Evolutionary conservation across 2,888 invertebrate species (phyloP), one percentile per base, ranked within the genome.

Genomic region (Drosophila tanythrix): DNA sequence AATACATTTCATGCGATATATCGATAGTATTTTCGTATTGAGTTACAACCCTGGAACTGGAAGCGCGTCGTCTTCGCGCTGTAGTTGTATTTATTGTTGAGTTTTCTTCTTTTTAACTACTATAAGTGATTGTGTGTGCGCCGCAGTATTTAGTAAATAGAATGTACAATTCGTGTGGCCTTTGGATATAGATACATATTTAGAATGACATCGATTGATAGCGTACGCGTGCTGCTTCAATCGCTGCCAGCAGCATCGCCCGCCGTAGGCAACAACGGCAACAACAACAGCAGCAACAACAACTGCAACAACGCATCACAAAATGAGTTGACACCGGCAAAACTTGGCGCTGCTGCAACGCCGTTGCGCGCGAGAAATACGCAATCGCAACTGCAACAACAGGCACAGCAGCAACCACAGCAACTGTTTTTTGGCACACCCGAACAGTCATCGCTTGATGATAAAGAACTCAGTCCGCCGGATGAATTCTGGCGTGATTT

Each of bases 401-500:
- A 66, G 35, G 57, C 64, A 1, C 85, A 70, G 46, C 43, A 11
- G 11, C 46, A 46, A 8, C 46, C 15, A 40, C 72, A 69, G 29
- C 75, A 79, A 31, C 11, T 75, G 7, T 53, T 59, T 10, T 81
- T 46, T 43, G 69, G 68, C 7, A 80, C 83, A 8, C 75, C 88
- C 0, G 90, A 86, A 8, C 78, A 88, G 35, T 33, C 50, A 10
- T 51, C 48, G 18, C 70, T 64, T 13, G 80, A 80, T 6, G 89
- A 80, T 43, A 68, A 69, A 60, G 71, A 82, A 27, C 82, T 88
- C 29, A 84, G 88, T 48, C 72, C 81, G 10, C 91, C 90, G 0
- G 91, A 91, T 1, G 91, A 91, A 52, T 93, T 93, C 70, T 93
- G 92, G 77, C 92, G 92, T 56, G 98, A 98, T 92, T 94, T 99